Evolutionary conservation across 2,888 invertebrate species (phyloP).

Genomic region (Parelbella ahira): DNA sequence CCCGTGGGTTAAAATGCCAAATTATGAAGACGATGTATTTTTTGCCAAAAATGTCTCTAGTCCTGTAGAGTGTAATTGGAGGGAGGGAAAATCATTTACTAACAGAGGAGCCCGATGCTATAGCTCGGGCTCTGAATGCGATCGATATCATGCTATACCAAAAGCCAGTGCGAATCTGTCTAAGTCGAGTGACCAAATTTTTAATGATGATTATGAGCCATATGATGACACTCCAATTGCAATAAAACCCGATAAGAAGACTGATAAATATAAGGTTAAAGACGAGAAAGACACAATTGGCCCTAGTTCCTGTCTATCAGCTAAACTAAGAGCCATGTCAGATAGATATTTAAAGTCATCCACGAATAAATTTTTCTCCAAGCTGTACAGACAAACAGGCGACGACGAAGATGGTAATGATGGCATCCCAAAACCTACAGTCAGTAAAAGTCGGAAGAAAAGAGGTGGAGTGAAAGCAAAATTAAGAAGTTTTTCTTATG

Average conservation of each 20-base stretch:
- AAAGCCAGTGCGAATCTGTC: conserved; percentile 70
- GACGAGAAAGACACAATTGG: conserved; percentile 72
- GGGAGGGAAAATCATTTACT: conserved; percentile 61
- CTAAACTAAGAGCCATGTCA: conserved; percentile 86
- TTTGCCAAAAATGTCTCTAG: conserved; percentile 58
- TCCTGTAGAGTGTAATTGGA: conserved; percentile 62
- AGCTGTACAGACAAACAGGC: conserved; percentile 80
- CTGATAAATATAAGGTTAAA: conserved; percentile 71
- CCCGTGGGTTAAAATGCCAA: conserved; percentile 72
- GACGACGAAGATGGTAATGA: conserved; percentile 56
- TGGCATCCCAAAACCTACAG: conserved; percentile 51
- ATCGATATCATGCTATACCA: conserved; percentile 66
- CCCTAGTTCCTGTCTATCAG: conserved; percentile 83
- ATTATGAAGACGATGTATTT: conserved; percentile 75
- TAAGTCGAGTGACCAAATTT: conserved; percentile 78
- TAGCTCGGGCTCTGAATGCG: conserved; percentile 76
- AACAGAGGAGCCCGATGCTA: conserved; percentile 70
- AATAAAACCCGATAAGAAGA: conserved; percentile 66
- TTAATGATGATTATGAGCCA: conserved; percentile 73
- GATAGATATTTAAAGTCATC: conserved; percentile 86
- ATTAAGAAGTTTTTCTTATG: conserved; percentile 87
- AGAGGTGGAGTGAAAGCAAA: conserved; percentile 72
- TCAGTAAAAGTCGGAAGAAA: conserved; percentile 61
- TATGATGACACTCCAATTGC: conserved; percentile 49
- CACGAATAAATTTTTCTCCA: conserved; percentile 84